phyloP scores from a whole-genome alignment of 2,113 vertebrate species.

The Siniperca chuatsi region DNA sequence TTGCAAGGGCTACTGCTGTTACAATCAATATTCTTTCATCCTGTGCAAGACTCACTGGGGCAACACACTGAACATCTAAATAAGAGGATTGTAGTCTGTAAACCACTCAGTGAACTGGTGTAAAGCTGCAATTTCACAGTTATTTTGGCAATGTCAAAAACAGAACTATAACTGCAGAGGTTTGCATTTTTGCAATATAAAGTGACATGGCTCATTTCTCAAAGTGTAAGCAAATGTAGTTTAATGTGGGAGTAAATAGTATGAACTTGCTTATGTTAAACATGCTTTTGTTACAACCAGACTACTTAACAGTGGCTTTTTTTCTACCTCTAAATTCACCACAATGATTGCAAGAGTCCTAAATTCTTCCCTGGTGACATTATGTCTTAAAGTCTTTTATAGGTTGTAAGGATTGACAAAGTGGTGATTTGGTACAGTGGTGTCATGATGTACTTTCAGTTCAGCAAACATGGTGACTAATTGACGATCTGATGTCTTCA shows the following conservation, averaged over 20 bases:
- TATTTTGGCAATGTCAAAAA: background rate
- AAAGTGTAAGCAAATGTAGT: background rate
- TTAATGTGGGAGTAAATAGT: background rate
- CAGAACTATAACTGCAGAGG: background rate
- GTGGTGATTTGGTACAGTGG: background rate
- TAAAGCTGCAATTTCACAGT: background rate
- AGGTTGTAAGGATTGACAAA: background rate
- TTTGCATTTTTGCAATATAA: background rate
- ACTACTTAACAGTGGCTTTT: background rate
- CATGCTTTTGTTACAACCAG: background rate
- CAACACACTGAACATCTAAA: background rate
- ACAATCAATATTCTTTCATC: background rate
- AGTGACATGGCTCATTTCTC: background rate
- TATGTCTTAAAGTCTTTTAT: background rate
- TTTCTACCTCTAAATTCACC: background rate
- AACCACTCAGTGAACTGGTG: background rate
- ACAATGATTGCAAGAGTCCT: background rate
- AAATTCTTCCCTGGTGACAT: background rate
- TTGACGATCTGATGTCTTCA: background rate
- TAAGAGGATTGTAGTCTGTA: background rate
- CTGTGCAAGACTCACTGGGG: background rate
- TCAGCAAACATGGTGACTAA: background rate
- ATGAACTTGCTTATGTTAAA: background rate
- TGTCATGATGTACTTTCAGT: background rate
- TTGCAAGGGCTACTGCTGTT: background rate